Evolutionary conservation across 2,113 vertebrate species (phyloP).

Genomic region (Microtus richardsoni): DNA sequence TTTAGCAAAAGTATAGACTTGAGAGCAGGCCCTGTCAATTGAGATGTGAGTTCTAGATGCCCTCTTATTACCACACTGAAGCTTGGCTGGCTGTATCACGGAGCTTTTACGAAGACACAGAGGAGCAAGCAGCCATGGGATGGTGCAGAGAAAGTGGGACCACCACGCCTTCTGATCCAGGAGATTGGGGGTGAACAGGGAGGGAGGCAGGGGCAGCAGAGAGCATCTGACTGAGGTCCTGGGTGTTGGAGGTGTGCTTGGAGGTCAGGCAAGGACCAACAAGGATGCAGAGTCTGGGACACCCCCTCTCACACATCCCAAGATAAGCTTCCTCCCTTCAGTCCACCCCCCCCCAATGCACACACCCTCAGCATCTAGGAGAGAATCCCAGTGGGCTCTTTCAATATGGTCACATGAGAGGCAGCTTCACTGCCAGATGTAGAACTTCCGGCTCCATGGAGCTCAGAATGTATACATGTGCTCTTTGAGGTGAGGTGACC

Average conservation of each 20-base stretch:
- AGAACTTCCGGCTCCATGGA: neutral
- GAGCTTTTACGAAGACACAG: neutral
- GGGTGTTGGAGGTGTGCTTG: rapidly evolving
- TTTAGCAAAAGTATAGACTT: slow-evolving; percentile 36
- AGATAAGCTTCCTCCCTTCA: neutral
- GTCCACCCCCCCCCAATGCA: neutral
- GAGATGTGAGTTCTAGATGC: neutral
- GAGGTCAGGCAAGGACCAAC: neutral
- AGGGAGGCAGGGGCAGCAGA: neutral
- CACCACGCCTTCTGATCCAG: neutral
- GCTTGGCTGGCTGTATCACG: neutral
- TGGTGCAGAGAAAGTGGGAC: neutral
- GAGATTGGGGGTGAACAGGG: neutral
- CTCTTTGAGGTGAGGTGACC: neutral
- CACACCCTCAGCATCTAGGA: neutral
- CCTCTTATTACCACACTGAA: neutral
- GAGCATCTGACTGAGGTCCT: neutral
- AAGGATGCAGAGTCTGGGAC: neutral
- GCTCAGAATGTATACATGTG: rapidly evolving
- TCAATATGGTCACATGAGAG: neutral
- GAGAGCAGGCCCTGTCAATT: neutral
- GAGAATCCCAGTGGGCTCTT: neutral
- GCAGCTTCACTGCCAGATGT: neutral
- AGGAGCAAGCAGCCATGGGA: neutral
- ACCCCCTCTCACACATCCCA: rapidly evolving